These are phyloP conservation scores for Cylindroiulus punctatus DNA, from an alignment of 2,888 invertebrate genomes.

Conservation along the genomic window DNA sequence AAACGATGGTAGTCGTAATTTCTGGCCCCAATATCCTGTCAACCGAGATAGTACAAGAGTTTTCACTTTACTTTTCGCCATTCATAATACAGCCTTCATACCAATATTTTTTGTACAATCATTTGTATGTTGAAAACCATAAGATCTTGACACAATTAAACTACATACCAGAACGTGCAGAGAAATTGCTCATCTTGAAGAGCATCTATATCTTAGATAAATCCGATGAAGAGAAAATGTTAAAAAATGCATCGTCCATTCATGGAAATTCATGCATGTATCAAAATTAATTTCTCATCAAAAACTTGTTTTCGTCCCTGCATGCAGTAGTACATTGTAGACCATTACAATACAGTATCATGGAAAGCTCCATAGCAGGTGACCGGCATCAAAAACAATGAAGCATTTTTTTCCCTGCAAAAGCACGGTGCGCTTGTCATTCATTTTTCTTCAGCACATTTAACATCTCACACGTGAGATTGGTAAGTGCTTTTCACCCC, in stretches of 20 bases:
- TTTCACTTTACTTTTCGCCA: not conserved
- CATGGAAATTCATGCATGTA: too few relatives aligned
- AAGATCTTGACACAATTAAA: too few relatives aligned
- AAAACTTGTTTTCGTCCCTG: not conserved
- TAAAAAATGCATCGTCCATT: too few relatives aligned
- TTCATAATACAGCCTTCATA: not conserved
- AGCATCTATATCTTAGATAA: too few relatives aligned
- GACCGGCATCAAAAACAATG: not conserved
- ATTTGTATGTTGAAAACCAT: too few relatives aligned
- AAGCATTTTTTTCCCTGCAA: not conserved
- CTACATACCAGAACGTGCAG: too few relatives aligned
- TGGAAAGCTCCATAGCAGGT: not conserved
- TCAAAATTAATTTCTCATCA: too few relatives aligned
- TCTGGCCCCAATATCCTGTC: too few relatives aligned
- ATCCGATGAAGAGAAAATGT: too few relatives aligned
- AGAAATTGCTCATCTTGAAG: too few relatives aligned
- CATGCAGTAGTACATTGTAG: not conserved
- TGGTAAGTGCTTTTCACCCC: slow-evolving; percentile 38
- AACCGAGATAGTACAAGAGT: not conserved
- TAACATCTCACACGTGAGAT: slow-evolving; percentile 20
- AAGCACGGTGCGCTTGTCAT: not conserved
- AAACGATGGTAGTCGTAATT: too few relatives aligned
- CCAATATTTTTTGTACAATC: too few relatives aligned
- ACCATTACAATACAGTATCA: not conserved
- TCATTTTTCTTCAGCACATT: not conserved